These are phyloP conservation scores for Coregonus sp. DNA, from an alignment of 2,797 vertebrate genomes.

Conservation along the genomic window DNA sequence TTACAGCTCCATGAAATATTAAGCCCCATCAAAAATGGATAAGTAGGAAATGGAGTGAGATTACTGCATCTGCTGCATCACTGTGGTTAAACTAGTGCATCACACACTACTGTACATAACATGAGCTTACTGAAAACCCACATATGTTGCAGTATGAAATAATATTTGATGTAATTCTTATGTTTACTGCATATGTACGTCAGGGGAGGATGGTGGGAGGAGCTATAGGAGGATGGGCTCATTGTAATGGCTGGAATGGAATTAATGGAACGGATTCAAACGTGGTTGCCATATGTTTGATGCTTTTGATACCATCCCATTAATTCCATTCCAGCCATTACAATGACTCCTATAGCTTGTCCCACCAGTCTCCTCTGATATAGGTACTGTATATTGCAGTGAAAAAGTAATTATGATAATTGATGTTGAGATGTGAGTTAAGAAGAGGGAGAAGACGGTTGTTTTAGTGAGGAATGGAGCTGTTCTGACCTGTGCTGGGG, in stretches of 20 bases:
- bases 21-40: neutral
- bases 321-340: too few species aligned
- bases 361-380: too few species aligned
- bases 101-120: neutral
- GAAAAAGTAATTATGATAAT: neutral
- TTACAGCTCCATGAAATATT: slow-evolving; percentile 7
- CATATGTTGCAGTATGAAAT: neutral
- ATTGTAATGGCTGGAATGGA: too few species aligned
- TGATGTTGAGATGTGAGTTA: neutral
- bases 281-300: too few species aligned
- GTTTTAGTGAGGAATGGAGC: slow-evolving; percentile 38
- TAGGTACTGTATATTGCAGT: neutral
- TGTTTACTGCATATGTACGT: neutral
- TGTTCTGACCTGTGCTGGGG: slow-evolving; percentile 5
- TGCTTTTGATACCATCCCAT: too few species aligned
- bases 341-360: too few species aligned
- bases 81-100: too few species aligned
- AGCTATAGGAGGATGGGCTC: too few species aligned
- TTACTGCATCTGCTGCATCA: neutral
- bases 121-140: neutral
- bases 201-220: too few species aligned
- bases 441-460: slow-evolving; percentile 8
- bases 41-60: neutral
- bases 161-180: neutral
- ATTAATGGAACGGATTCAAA: too few species aligned